These are phyloP conservation scores for Hepsetus odoe DNA, from an alignment of 2,113 vertebrate species.

Conservation along the genomic window DNA sequence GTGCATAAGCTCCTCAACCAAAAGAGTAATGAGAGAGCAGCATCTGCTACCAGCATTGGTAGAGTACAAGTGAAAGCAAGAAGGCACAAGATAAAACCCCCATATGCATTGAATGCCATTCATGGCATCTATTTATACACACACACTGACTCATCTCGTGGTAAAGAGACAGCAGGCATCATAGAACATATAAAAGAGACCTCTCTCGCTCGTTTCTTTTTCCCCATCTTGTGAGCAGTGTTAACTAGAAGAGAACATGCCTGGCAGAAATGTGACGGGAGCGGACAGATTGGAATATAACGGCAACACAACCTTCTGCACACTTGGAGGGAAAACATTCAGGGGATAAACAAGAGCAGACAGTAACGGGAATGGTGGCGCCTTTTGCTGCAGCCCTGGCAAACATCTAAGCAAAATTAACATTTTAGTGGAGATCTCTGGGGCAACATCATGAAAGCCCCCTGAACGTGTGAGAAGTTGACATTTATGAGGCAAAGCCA, in stretches of 20 bases:
- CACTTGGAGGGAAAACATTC: background rate
- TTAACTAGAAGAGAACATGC: background rate
- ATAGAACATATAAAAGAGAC: constrained; percentile 20
- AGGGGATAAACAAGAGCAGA: constrained; percentile 13
- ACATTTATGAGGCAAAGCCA: constrained; percentile 5
- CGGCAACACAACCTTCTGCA: constrained; percentile 2
- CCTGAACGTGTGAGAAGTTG: background rate
- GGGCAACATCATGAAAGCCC: background rate
- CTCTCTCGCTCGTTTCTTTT: constrained; percentile 5
- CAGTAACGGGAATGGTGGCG: background rate
- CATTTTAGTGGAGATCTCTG: constrained; percentile 2
- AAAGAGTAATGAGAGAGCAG: constrained; percentile 15
- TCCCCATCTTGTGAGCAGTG: background rate
- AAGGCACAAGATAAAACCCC: constrained; percentile 2
- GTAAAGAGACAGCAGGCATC: constrained; percentile 27
- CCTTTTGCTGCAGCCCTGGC: background rate
- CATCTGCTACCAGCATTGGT: constrained; percentile 12
- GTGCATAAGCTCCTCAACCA: background rate
- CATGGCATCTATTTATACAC: constrained; percentile 39
- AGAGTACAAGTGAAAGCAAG: constrained; percentile 15
- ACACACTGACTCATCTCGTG: constrained; percentile 32
- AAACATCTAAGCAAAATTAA: constrained; percentile 16
- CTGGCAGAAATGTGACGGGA: constrained; percentile 14
- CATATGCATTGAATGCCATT: constrained; percentile 34
- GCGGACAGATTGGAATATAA: background rate